Percentiles rank a stretch among this genome's conserved stretches.
These are phyloP conservation scores for Petrocephalus microphthalmus DNA, from an alignment of 2,113 vertebrate species.

Conservation along the genomic window DNA sequence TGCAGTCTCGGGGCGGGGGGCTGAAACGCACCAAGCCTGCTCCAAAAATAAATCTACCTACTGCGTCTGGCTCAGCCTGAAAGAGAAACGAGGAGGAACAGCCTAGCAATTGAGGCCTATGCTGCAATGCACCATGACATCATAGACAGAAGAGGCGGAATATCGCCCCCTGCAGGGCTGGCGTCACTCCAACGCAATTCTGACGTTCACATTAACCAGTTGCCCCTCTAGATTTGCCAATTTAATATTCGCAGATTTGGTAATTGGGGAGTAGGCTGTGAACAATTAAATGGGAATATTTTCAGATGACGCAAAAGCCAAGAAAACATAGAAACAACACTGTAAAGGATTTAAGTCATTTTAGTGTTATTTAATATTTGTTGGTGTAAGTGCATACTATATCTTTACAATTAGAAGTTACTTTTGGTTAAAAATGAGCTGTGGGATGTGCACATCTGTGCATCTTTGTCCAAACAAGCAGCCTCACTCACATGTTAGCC, in stretches of 20 bases:
- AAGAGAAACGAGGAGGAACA: background rate
- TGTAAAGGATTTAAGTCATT: background rate
- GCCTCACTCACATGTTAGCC: background rate
- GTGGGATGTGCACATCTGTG: too few relatives aligned
- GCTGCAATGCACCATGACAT: background rate
- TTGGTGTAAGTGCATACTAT: background rate
- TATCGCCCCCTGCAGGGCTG: background rate
- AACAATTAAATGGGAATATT: background rate
- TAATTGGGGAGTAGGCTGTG: background rate
- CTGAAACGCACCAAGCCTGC: background rate
- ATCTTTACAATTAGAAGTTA: background rate
- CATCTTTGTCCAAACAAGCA: background rate
- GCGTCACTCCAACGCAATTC: background rate
- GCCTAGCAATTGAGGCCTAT: background rate
- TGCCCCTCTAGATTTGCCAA: background rate
- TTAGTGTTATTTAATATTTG: background rate
- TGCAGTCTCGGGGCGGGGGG: background rate
- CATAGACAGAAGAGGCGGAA: background rate
- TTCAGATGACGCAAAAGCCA: background rate
- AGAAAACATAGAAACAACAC: background rate
- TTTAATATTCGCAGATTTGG: background rate
- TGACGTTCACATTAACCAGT: background rate
- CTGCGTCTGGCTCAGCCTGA: background rate
- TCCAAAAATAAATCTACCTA: slow-evolving; percentile 10
- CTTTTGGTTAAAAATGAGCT: background rate